Evolutionary conservation across 2,797 vertebrate genomes (phyloP), one percentile per base, ranked within the genome.

Genomic region (Danio kyathit): DNA sequence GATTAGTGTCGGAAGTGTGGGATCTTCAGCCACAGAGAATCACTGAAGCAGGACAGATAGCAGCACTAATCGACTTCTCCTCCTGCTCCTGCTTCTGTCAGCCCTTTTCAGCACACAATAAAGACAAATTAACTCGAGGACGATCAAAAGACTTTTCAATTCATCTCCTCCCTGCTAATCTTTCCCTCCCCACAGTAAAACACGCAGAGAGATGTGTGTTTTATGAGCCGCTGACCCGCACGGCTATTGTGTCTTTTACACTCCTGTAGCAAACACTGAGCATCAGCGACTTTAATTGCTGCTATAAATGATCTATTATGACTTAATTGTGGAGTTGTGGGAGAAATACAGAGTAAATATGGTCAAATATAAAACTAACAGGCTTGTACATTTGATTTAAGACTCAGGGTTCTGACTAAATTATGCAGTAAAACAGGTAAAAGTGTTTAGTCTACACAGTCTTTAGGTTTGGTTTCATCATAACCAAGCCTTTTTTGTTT

Each of bases 1-100:
- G 93, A 94, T 94, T 93, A 91, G 92, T 91, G 90, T 90, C 29
- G 90, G 87, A 91, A 89, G 86, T 84, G 76, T 88, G 88, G 88
- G 85, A 73, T 79, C 44, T 56, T 69, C 12, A 8, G 19, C 41
- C 0, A 6, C 3, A 78, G 85, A 82, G 88, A 87, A 83, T 88
- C 63, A 78, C 79, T 86, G 88, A 88, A 59, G 76, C 87, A 48
- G 84, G 84, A 65, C 72, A 82, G 79, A 76, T 56, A 64, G 56
- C 41, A 48, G 21, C 51, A 56, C 74, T 92, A 91, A 92, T 93
- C 86, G 82, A 92, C 90, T 88, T 87, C 73, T 77, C 6, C 75
- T 43, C 21, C 29, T 29, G 29, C 69, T 86, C 74, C 82, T 84
- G 85, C 76, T 54, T 67, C 76, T 78, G 79, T 86, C 57, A 88